Base-by-base conservation (phyloP, 1,140 invertebrate species). In the Oryzaephilus surinamensis region DNA sequence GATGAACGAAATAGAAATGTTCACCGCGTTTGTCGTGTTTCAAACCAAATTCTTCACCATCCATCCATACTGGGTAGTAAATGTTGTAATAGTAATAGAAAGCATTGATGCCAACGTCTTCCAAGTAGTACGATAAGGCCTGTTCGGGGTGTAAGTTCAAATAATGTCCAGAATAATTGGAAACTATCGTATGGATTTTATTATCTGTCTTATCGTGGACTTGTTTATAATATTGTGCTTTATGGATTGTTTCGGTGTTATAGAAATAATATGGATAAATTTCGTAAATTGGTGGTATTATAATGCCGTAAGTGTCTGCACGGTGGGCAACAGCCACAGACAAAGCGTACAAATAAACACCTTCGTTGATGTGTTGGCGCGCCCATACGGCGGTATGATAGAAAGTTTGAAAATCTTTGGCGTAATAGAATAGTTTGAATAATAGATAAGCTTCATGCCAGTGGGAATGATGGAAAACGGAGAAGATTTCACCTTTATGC, bases 31-130 rank as follows among this genome's bases (percentile, higher is more conserved):
- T 60, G 32, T 73, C 64, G 38, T 71, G 64, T 1, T 61, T 52
- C 21, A 73, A 41, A 17, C 66, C 58, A 6, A 65, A 46, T 15
- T 70, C 59, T 41, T 66, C 63, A 45, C 60, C 64, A 23, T 77
- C 66, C 73, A 77, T 66, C 70, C 73, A 78, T 60, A 61, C 65
- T 2, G 82, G 79, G 44, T 72, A 75, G 13, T 73, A 69, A 16
- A 81, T 43, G 35, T 76, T 69, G 28, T 70, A 64, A 47, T 79
- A 77, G 50, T 73, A 76, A 58, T 84, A 81, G 49, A 74, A 77
- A 1, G 71, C 55, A 51, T 82, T 81, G n/a, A 84, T 62, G 40
- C 73, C 74, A 35, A 76, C 63, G 58, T 84, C 84, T 43, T 87
- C 76, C 0, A 77, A 77, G 65, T 77, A 86, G 57, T 87, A 86